phyloP scores from a whole-genome alignment of 1,140 invertebrate species.

The Araneus ventricosus region DNA sequence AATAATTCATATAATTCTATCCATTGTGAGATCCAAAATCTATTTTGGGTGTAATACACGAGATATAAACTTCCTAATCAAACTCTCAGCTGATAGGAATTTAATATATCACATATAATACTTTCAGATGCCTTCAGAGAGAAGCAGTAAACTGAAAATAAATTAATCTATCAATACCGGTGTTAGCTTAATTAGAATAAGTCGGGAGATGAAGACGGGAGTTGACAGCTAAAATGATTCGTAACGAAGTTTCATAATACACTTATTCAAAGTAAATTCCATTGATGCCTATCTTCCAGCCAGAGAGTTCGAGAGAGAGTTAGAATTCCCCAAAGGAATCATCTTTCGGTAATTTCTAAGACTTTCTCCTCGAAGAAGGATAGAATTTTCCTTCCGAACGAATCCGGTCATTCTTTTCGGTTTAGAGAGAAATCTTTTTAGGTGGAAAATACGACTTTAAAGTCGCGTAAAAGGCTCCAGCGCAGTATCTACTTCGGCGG shows the following conservation, averaged over 20 bases:
- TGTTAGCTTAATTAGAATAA: neutral
- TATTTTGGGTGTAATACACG: too few relatives aligned
- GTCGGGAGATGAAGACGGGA: neutral
- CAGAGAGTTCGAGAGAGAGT: too few relatives aligned
- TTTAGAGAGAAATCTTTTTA: neutral
- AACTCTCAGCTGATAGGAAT: too few relatives aligned
- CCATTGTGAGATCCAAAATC: too few relatives aligned
- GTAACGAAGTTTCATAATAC: neutral
- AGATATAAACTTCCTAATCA: too few relatives aligned
- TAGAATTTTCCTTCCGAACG: neutral
- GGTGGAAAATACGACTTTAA: conserved; percentile 4
- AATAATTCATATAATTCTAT: too few relatives aligned
- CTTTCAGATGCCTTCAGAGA: neutral
- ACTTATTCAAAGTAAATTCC: neutral
- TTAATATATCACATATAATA: too few relatives aligned
- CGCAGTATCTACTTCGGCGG: neutral
- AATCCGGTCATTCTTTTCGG: neutral
- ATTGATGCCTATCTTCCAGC: neutral
- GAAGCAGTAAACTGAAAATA: neutral
- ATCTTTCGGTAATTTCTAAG: neutral
- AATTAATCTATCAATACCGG: neutral
- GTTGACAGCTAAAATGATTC: neutral
- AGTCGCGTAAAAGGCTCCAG: neutral
- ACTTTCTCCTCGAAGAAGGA: neutral
- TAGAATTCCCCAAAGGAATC: neutral